Conservation (phyloP, 2,797 vertebrate genomes). For the Tokudaia muenninki region DNA sequence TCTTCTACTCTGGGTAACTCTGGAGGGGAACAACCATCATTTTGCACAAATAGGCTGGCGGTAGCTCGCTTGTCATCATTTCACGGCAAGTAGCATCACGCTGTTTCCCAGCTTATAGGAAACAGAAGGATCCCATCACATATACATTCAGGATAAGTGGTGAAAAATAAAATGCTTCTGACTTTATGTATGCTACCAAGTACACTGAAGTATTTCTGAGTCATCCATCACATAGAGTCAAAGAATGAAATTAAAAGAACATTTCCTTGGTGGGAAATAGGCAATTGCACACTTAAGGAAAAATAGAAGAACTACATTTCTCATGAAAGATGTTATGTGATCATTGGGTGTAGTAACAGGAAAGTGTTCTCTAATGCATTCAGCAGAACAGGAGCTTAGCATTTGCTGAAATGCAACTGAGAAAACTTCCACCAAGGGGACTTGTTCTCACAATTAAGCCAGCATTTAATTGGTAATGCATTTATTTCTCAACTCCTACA, state of each 20-base stretch:
- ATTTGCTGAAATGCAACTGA: conserved; percentile 24
- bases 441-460: background rate
- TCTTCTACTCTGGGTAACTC: conserved; percentile 31
- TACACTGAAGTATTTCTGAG: conserved; percentile 36
- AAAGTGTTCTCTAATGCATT: background rate
- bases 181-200: conserved; percentile 6
- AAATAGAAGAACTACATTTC: background rate
- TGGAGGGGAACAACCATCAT: background rate
- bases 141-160: conserved; percentile 42
- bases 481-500: background rate
- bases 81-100: conserved; percentile 15
- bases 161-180: conserved; percentile 22
- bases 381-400: background rate
- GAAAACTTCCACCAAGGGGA: background rate
- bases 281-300: background rate
- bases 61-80: background rate
- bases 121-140: conserved; percentile 36
- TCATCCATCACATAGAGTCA: conserved; percentile 17
- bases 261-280: background rate
- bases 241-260: conserved; percentile 45
- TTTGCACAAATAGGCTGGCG: background rate
- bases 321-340: conserved; percentile 14
- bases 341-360: background rate
- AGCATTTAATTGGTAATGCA: background rate
- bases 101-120: background rate